Percentiles rank a stretch among this genome's conserved stretches.
Conservation (phyloP, 2,113 vertebrate species). For the Diglossa brunneiventris region DNA sequence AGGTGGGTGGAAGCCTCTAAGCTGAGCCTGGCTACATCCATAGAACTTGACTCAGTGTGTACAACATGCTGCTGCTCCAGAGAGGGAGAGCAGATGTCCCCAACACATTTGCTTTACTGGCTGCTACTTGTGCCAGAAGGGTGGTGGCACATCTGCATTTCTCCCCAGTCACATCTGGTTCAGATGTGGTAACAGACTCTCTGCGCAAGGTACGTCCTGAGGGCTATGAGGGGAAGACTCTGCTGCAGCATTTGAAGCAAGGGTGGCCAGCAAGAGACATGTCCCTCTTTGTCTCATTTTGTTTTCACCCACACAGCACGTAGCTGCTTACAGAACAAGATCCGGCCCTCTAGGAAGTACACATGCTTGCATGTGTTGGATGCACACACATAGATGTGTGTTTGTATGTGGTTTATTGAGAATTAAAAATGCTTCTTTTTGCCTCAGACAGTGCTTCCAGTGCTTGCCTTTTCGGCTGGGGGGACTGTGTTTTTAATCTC, state of each 20-base stretch:
- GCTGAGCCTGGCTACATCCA: background rate
- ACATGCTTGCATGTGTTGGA: background rate
- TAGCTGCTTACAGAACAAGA: background rate
- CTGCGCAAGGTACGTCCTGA: background rate
- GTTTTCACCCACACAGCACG: background rate
- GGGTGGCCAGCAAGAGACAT: background rate
- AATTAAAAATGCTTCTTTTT: conserved; percentile 56
- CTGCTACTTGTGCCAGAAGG: background rate
- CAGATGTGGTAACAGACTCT: background rate
- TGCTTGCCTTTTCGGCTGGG: conserved; percentile 55
- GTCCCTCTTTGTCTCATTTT: background rate
- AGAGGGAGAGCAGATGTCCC: background rate
- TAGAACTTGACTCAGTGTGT: background rate
- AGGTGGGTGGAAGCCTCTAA: background rate
- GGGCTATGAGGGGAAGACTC: background rate
- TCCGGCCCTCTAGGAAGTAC: background rate
- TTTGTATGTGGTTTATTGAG: conserved; percentile 26
- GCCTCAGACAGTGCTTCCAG: conserved; percentile 37
- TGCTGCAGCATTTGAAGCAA: background rate
- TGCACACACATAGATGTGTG: conserved; percentile 10
- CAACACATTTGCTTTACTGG: background rate
- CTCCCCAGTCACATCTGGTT: background rate
- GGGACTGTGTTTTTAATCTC: conserved; percentile 65
- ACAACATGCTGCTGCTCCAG: background rate
- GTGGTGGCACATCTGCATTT: background rate